These are phyloP conservation scores for Archocentrus centrarchus DNA, from an alignment of 2,113 vertebrate species.

Conservation along the genomic window DNA sequence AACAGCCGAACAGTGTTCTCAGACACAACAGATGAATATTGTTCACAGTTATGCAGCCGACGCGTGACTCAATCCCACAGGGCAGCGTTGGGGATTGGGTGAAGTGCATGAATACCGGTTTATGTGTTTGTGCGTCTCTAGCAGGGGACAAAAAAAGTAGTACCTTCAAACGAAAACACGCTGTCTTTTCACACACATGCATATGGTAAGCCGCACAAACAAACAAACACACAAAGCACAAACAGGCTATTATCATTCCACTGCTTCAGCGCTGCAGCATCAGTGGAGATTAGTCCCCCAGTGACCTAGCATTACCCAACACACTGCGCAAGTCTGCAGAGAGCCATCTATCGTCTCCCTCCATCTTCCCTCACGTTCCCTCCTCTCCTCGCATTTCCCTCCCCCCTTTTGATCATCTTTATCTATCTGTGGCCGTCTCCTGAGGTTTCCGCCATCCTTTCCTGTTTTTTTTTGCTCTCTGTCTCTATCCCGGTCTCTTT, in stretches of 20 bases:
- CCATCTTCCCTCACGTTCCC: constrained; percentile 50
- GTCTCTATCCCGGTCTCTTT: constrained; percentile 37
- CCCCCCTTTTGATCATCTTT: constrained; percentile 21
- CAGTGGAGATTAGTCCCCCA: constrained; percentile 62
- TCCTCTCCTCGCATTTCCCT: constrained; percentile 12
- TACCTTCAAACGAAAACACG: constrained; percentile 13
- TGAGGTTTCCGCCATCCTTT: constrained; percentile 51
- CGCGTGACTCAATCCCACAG: constrained; percentile 47
- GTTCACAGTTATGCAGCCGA: constrained; percentile 50
- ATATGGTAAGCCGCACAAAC: constrained; percentile 40
- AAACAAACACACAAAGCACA: constrained; percentile 63
- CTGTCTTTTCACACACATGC: constrained; percentile 40
- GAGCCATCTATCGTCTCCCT: constrained; percentile 60
- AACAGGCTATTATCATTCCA: constrained; percentile 74
- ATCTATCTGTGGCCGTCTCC: constrained; percentile 44
- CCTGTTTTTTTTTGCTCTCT: constrained; percentile 6
- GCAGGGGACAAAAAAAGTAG: constrained; percentile 20
- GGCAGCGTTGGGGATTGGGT: constrained; percentile 7
- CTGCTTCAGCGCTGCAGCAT: constrained; percentile 58
- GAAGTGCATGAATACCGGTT: background rate
- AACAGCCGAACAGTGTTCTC: constrained; percentile 52
- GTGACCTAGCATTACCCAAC: constrained; percentile 70
- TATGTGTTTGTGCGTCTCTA: constrained; percentile 18
- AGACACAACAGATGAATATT: constrained; percentile 60
- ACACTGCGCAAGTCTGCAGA: constrained; percentile 70